A percentile compares a stretch with the other conserved stretches of the same genome.
These are phyloP conservation scores for Ephydatia muelleri DNA, from an alignment of 37 sponge, comb jelly and placozoan genomes.

Conservation along the genomic window DNA sequence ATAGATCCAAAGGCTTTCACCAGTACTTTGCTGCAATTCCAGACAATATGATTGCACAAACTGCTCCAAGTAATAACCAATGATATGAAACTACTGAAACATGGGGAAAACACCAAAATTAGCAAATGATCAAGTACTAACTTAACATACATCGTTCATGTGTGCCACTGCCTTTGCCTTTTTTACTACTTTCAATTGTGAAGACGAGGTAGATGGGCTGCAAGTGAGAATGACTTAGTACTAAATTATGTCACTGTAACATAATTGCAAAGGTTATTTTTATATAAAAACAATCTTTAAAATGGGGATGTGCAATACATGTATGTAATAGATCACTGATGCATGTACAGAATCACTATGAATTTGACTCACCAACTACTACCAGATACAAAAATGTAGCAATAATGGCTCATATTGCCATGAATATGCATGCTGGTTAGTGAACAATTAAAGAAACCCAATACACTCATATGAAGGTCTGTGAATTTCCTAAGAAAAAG, in stretches of 20 bases:
- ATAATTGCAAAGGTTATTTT: not conserved
- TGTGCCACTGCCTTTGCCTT: not conserved
- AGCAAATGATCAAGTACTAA: not conserved
- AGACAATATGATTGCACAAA: not conserved
- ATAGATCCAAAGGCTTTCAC: not conserved
- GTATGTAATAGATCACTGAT: not conserved
- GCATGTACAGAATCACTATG: not conserved
- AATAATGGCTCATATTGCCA: not conserved
- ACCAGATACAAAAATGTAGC: not conserved
- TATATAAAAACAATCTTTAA: not conserved
- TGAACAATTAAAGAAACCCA: conserved; percentile 1
- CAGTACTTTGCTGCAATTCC: not conserved
- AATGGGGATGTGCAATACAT: not conserved
- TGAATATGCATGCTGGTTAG: conserved; percentile 1
- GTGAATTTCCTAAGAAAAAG: not conserved
- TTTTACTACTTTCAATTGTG: conserved; percentile 38
- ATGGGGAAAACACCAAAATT: not conserved
- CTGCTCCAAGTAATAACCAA: not conserved
- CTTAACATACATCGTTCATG: not conserved
- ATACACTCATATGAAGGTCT: not conserved
- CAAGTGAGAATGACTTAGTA: not conserved
- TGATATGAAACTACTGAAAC: not conserved
- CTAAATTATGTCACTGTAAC: too few relatives aligned
- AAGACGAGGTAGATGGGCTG: conserved; percentile 59
- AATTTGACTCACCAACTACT: not conserved